Conservation (phyloP, 2,888 invertebrate species). For the Serripes groenlandicus region DNA sequence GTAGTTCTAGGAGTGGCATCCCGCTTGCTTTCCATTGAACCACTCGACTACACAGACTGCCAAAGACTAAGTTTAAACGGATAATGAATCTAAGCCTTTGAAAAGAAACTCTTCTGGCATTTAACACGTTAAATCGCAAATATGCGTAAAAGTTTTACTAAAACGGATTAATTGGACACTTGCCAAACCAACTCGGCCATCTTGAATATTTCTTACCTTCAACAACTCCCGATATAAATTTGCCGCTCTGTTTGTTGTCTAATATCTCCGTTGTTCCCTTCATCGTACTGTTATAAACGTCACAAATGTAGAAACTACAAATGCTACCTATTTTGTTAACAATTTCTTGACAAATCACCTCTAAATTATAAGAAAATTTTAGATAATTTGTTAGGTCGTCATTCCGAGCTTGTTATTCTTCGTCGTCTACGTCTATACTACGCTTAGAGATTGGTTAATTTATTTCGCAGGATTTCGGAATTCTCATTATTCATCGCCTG, state of each 20-base stretch:
- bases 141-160: too few species aligned
- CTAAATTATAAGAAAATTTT: not conserved
- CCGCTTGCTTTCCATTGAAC: too few species aligned
- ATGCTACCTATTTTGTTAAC: constrained; percentile 41
- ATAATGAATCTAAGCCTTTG: too few species aligned
- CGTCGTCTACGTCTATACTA: not conserved
- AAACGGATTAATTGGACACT: not conserved
- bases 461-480: constrained; percentile 1
- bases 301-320: constrained; percentile 40
- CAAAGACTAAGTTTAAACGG: too few species aligned
- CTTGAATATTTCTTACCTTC: constrained; percentile 68
- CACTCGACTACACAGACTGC: too few species aligned
- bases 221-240: constrained; percentile 75
- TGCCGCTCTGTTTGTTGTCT: constrained; percentile 67
- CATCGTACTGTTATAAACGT: constrained; percentile 37
- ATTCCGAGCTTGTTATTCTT: not conserved
- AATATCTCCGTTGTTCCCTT: constrained; percentile 69
- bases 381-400: not conserved
- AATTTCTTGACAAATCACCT: too few species aligned
- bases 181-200: constrained; percentile 35
- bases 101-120: too few species aligned
- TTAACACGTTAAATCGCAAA: too few species aligned
- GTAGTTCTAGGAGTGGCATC: too few species aligned
- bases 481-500: not conserved
- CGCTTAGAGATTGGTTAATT: not conserved